Conservation (phyloP, 2,888 invertebrate species). For the Thera britannica region DNA sequence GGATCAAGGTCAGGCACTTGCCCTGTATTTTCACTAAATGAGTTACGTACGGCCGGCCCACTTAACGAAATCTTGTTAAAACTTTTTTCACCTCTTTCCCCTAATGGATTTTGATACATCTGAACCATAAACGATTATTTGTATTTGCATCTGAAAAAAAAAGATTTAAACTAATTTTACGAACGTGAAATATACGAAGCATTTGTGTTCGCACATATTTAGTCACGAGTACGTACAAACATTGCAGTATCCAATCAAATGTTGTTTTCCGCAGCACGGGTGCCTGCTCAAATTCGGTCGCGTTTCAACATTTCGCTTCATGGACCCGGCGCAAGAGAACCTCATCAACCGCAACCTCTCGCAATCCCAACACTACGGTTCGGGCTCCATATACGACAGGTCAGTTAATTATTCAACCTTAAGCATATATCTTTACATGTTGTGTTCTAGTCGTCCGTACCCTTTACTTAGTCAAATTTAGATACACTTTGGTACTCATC, state of each 20-base stretch:
- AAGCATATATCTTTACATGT: conserved; percentile 49
- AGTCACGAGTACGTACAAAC: background rate
- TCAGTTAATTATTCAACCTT: conserved; percentile 63
- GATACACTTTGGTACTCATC: conserved; percentile 48
- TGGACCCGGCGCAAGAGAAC: conserved; percentile 93
- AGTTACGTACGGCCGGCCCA: conserved; percentile 41
- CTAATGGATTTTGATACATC: conserved; percentile 12
- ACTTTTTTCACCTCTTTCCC: conserved; percentile 20
- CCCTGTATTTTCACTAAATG: conserved; percentile 39
- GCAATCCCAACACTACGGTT: conserved; percentile 89
- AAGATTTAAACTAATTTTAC: background rate
- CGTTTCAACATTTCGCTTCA: conserved; percentile 93
- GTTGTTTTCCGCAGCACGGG: conserved; percentile 86
- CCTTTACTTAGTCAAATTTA: conserved; percentile 49
- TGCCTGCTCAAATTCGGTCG: conserved; percentile 94
- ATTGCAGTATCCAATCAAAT: conserved; percentile 3
- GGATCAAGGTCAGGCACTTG: conserved; percentile 46
- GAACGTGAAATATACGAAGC: background rate
- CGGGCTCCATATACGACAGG: conserved; percentile 93
- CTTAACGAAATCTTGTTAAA: conserved; percentile 27
- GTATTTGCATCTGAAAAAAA: too few relatives aligned
- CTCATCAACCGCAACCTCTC: conserved; percentile 91
- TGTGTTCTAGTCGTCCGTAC: conserved; percentile 59
- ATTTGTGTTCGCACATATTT: background rate
- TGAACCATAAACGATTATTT: conserved; percentile 3